Percentiles rank a stretch among this genome's conserved stretches.
Evolutionary conservation across 2,888 invertebrate genomes (phyloP).

Genomic region (Ophion costatus): DNA sequence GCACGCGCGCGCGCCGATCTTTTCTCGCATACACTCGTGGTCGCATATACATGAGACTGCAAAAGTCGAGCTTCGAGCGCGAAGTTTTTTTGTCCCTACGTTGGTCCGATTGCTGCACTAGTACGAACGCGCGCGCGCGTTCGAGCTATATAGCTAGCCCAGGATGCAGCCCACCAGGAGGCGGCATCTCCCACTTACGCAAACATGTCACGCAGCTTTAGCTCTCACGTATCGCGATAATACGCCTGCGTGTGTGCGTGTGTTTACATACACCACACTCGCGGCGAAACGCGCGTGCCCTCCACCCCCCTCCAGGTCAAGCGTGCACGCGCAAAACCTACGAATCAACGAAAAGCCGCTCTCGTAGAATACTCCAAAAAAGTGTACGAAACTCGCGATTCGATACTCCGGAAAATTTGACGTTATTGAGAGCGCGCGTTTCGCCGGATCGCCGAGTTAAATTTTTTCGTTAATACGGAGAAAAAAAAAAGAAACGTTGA

Average conservation of each 20-base stretch:
- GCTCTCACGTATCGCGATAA: background rate
- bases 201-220: conserved; percentile 57
- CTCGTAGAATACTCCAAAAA: no score
- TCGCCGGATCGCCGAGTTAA: no score
- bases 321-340: no score
- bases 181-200: conserved; percentile 33
- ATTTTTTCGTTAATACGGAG: no score
- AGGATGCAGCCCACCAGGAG: conserved; percentile 19
- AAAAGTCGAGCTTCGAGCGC: conserved; percentile 22
- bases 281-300: background rate
- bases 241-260: background rate
- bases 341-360: no score
- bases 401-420: no score
- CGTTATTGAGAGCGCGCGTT: no score
- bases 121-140: conserved; percentile 5
- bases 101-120: conserved; percentile 59
- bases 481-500: no score
- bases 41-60: conserved; percentile 12
- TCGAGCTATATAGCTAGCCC: background rate
- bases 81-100: conserved; percentile 35
- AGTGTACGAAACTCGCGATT: no score
- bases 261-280: conserved; percentile 3
- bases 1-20: background rate
- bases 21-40: background rate
- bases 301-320: no score